Conservation (phyloP, 2,797 vertebrate genomes). For the Chloroceryle amazona region DNA sequence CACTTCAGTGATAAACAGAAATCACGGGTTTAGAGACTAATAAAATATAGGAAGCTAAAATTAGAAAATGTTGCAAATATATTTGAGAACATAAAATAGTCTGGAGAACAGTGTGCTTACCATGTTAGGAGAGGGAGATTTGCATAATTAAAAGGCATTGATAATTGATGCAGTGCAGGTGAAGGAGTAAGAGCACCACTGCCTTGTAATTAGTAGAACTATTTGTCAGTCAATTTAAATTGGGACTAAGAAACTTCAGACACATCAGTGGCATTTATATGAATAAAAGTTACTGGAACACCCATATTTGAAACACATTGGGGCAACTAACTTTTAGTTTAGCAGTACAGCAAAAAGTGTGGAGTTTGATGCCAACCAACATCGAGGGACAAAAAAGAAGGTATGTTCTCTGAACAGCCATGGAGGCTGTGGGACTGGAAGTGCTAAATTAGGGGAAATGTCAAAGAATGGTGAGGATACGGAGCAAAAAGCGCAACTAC, state of each 20-base stretch:
- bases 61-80: neutral
- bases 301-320: neutral
- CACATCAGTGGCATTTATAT: neutral
- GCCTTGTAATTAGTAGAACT: neutral
- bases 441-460: neutral
- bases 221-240: conserved; percentile 14
- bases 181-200: conserved; percentile 7
- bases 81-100: conserved; percentile 2
- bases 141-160: conserved; percentile 48
- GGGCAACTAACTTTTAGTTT: neutral
- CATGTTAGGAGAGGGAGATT: neutral
- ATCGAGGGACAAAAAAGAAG: neutral
- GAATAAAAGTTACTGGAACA: neutral
- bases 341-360: neutral
- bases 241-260: neutral
- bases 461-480: neutral
- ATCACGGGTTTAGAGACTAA: neutral
- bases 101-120: neutral
- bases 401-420: neutral
- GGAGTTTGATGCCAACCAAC: neutral
- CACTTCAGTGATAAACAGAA: neutral
- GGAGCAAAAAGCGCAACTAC: neutral
- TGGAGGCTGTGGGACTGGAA: neutral
- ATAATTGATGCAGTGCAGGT: neutral
- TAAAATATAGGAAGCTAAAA: neutral